These are phyloP conservation scores for Intellagama lesueurii DNA, from an alignment of 2,797 vertebrate species.

Conservation along the genomic window DNA sequence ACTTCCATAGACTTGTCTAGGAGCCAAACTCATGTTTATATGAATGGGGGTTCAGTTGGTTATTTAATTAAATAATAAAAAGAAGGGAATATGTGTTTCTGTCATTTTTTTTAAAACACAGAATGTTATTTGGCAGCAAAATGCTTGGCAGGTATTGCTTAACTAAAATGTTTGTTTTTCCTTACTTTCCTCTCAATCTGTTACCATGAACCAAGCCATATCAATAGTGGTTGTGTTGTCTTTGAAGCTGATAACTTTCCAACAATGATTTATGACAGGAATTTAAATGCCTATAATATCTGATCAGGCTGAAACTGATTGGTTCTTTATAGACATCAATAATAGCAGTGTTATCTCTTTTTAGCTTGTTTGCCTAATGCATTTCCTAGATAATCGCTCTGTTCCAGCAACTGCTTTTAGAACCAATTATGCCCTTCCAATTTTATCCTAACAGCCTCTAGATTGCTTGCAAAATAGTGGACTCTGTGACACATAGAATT, in stretches of 20 bases:
- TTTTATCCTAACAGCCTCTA: slow-evolving; percentile 50
- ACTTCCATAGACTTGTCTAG: slow-evolving; percentile 51
- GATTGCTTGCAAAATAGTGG: slow-evolving; percentile 1
- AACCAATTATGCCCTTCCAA: slow-evolving; percentile 51
- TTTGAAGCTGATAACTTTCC: slow-evolving; percentile 45
- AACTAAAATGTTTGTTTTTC: slow-evolving; percentile 49
- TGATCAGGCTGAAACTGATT: slow-evolving; percentile 48
- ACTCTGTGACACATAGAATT: neutral
- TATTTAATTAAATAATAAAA: slow-evolving; percentile 62
- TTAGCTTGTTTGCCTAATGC: slow-evolving; percentile 41
- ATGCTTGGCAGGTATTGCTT: slow-evolving; percentile 50
- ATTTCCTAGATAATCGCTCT: slow-evolving; percentile 45
- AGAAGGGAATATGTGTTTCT: slow-evolving; percentile 43
- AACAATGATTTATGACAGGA: slow-evolving; percentile 58
- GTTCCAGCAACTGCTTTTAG: slow-evolving; percentile 12
- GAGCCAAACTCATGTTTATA: slow-evolving; percentile 55
- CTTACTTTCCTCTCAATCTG: slow-evolving; percentile 45
- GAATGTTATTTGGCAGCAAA: slow-evolving; percentile 50
- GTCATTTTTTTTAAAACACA: slow-evolving; percentile 5
- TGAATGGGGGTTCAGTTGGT: slow-evolving; percentile 43
- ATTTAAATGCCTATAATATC: slow-evolving; percentile 56
- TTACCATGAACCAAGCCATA: slow-evolving; percentile 18
- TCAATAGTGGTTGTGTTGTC: slow-evolving; percentile 54
- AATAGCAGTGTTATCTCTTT: slow-evolving; percentile 31
- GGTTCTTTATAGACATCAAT: slow-evolving; percentile 37